These are phyloP conservation scores for Mycteria americana DNA, from an alignment of 2,797 vertebrate genomes.

Conservation along the genomic window DNA sequence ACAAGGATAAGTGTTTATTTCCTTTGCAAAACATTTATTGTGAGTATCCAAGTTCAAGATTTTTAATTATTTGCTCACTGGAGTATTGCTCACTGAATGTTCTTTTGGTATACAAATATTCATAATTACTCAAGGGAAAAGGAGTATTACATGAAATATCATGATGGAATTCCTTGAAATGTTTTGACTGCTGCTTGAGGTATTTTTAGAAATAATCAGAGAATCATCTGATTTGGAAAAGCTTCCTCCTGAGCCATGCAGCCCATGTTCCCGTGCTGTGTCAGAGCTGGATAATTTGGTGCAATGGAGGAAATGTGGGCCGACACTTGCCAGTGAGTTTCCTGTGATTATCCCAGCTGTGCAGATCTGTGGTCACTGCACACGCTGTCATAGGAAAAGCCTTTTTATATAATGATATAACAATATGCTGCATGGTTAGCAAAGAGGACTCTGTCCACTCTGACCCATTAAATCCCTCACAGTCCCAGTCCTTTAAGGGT, in stretches of 20 bases:
- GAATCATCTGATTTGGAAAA: background rate
- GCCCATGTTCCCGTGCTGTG: background rate
- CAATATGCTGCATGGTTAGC: background rate
- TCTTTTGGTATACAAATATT: background rate
- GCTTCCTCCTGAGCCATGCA: background rate
- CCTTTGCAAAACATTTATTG: background rate
- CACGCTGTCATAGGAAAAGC: background rate
- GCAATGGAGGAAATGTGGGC: background rate
- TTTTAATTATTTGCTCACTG: background rate
- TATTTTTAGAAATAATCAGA: conserved; percentile 34
- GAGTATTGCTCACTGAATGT: background rate
- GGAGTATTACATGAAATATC: background rate
- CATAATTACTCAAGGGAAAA: background rate
- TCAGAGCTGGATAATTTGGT: background rate
- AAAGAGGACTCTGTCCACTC: background rate
- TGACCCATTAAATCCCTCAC: background rate
- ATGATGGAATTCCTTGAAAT: conserved; percentile 12
- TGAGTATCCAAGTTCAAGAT: background rate
- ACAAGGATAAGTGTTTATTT: background rate
- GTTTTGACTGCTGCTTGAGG: background rate
- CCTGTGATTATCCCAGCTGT: background rate
- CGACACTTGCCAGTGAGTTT: background rate
- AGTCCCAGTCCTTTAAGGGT: background rate
- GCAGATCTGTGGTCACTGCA: background rate
- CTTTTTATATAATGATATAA: background rate